Percentiles rank a stretch among this genome's conserved stretches.
Conservation (phyloP, 2,113 vertebrate species). For the Sceloporus undulatus region DNA sequence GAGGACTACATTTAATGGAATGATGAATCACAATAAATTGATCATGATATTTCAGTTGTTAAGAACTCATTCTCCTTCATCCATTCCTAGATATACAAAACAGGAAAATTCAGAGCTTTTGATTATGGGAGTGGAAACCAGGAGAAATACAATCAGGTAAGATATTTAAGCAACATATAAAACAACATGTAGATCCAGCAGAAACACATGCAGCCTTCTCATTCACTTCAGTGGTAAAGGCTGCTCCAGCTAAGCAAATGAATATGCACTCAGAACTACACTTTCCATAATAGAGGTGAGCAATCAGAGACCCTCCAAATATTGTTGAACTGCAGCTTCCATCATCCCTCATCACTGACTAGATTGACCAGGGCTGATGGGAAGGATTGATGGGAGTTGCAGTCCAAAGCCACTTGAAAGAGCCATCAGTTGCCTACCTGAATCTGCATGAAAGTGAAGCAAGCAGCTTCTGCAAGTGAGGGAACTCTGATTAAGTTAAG, state of each 20-base stretch:
- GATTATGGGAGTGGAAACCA: conserved; percentile 24
- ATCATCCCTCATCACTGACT: too few species aligned
- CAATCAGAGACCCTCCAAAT: too few species aligned
- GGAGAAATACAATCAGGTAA: conserved; percentile 35
- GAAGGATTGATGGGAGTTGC: too few species aligned
- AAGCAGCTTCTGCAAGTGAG: neutral
- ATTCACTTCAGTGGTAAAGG: neutral
- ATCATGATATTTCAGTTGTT: neutral
- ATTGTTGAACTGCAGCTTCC: too few species aligned
- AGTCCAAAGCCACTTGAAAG: too few species aligned
- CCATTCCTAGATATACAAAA: conserved; percentile 25
- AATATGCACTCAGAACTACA: neutral
- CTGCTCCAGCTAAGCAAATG: neutral
- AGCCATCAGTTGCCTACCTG: too few species aligned
- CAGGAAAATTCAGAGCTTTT: conserved; percentile 23
- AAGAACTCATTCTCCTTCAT: neutral
- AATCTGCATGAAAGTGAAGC: too few species aligned
- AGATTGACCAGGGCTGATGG: too few species aligned
- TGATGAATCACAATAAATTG: neutral
- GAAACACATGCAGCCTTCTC: neutral
- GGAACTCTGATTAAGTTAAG: neutral
- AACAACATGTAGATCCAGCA: neutral
- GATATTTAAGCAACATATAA: neutral
- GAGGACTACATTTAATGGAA: neutral
- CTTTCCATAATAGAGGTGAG: neutral